phyloP scores from a whole-genome alignment of 2,797 vertebrate species.

The Alauda arvensis region DNA sequence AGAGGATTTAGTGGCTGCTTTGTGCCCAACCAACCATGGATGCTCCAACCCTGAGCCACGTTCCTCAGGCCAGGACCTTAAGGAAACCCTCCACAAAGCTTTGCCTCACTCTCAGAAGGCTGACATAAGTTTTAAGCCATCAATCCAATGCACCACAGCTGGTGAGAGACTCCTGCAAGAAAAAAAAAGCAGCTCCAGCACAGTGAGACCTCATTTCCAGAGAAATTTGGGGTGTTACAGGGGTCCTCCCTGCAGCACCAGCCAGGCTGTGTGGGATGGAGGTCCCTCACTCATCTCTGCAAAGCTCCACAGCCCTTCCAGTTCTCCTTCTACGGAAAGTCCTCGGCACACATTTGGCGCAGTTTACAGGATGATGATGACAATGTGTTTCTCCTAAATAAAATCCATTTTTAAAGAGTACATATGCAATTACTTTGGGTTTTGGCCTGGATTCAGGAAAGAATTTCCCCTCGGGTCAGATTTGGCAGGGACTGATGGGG shows the following conservation, averaged over 20 bases:
- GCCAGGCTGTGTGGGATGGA: background rate
- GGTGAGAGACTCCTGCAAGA: background rate
- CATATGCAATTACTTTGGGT: constrained; percentile 62
- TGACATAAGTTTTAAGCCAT: background rate
- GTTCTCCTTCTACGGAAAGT: background rate
- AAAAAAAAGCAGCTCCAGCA: background rate
- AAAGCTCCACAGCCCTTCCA: background rate
- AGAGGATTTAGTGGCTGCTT: background rate
- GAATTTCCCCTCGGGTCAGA: constrained; percentile 56
- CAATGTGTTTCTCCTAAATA: constrained; percentile 66
- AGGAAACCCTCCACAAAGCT: background rate
- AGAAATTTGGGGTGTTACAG: background rate
- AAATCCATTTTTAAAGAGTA: constrained; percentile 64
- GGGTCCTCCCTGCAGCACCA: background rate
- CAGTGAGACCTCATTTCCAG: background rate
- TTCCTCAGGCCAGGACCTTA: background rate
- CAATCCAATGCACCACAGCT: background rate
- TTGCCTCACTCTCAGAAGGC: background rate
- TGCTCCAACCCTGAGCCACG: background rate
- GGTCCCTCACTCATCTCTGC: background rate
- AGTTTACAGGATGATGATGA: constrained; percentile 54
- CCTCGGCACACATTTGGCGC: constrained; percentile 19
- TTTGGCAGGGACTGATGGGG: constrained; percentile 56
- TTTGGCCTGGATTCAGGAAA: constrained; percentile 59
- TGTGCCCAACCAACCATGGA: background rate